phyloP scores from a whole-genome alignment of 2,888 invertebrate species.

The Digitonthophagus gazella region DNA sequence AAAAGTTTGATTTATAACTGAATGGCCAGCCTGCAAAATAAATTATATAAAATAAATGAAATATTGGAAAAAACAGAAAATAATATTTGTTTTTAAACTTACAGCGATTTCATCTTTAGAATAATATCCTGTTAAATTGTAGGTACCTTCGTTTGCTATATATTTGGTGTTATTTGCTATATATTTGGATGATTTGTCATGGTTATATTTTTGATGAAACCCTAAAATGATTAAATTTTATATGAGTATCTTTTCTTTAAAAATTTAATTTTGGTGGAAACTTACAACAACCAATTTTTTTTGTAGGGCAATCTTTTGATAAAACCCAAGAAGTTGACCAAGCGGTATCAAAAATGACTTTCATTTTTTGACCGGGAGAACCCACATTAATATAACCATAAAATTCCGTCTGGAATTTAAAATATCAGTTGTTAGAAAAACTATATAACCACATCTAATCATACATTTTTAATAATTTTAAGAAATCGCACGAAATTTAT shows the following conservation, averaged over 20 bases:
- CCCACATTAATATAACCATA: constrained; percentile 53
- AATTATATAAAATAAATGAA: background rate
- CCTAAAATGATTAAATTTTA: constrained; percentile 48
- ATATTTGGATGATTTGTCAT: constrained; percentile 63
- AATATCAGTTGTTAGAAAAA: background rate
- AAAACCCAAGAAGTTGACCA: constrained; percentile 54
- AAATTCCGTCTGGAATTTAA: constrained; percentile 49
- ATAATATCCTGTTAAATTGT: constrained; percentile 63
- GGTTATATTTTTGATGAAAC: constrained; percentile 67
- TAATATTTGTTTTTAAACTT: no score
- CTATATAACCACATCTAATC: no score
- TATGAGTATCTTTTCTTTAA: background rate
- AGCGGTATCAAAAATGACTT: constrained; percentile 54
- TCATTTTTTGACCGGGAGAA: constrained; percentile 51
- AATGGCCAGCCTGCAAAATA: constrained; percentile 54
- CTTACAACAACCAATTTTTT: constrained; percentile 53
- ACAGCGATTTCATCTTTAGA: constrained; percentile 65
- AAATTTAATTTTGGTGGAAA: no score
- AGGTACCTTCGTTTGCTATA: constrained; percentile 57
- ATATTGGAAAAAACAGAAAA: background rate
- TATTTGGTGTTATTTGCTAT: constrained; percentile 60
- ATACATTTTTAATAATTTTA: no score
- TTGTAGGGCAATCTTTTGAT: constrained; percentile 49
- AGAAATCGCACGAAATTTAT: no score
- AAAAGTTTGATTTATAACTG: constrained; percentile 65